Evolutionary conservation across 2,888 invertebrate species (phyloP).

Genomic region (Callosobruchus maculatus): DNA sequence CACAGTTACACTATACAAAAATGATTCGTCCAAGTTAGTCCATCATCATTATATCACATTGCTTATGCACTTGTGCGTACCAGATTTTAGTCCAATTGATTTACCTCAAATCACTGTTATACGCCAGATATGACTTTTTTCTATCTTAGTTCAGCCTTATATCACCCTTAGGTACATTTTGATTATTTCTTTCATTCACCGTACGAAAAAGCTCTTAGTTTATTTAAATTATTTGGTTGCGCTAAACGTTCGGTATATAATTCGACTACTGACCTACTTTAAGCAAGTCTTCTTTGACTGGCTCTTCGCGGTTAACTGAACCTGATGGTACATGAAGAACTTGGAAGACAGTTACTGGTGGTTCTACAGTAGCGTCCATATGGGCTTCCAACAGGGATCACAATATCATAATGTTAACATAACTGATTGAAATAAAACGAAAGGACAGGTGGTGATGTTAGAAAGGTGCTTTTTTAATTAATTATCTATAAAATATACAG

Average conservation of each 20-base stretch:
- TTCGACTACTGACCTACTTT: not conserved
- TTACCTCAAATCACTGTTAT: not conserved
- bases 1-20: not conserved
- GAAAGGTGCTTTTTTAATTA: too few species aligned
- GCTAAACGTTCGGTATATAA: not conserved
- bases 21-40: not conserved
- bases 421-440: too few species aligned
- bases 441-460: too few species aligned
- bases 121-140: not conserved
- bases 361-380: not conserved
- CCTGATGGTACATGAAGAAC: not conserved
- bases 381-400: not conserved
- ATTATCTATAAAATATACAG: too few species aligned
- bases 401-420: too few species aligned
- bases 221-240: not conserved
- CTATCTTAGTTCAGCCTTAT: not conserved
- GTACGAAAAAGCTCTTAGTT: not conserved
- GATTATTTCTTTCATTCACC: not conserved
- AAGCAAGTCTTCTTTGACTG: not conserved
- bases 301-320: not conserved
- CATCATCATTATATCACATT: not conserved
- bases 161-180: not conserved
- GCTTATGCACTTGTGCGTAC: not conserved
- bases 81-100: not conserved
- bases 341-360: not conserved